Evolutionary conservation across 1,140 invertebrate genomes (phyloP).

Genomic region (Bombyx mandarina): DNA sequence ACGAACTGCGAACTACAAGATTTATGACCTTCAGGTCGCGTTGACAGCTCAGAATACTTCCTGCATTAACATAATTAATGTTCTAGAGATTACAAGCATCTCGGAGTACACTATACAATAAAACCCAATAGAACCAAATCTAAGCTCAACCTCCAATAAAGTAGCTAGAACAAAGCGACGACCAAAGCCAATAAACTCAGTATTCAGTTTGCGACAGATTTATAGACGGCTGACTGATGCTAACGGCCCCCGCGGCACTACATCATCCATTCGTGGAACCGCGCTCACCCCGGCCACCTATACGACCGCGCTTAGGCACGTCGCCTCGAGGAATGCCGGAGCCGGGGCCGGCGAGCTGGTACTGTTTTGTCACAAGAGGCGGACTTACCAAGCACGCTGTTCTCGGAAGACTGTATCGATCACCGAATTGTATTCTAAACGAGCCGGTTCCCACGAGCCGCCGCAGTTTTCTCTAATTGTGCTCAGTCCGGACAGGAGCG

Average conservation of each 20-base stretch:
- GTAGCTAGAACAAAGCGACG: slow-evolving; percentile 12
- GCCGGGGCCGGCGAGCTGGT: neutral
- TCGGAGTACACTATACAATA: neutral
- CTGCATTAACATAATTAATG: slow-evolving; percentile 4
- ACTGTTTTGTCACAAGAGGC: slow-evolving; percentile 1
- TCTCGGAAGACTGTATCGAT: slow-evolving; percentile 6
- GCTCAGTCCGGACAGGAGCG: slow-evolving; percentile 3
- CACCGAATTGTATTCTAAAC: slow-evolving; percentile 3
- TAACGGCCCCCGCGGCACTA: slow-evolving; percentile 18
- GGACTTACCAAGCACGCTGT: slow-evolving; percentile 14
- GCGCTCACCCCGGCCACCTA: neutral
- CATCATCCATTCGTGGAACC: slow-evolving; percentile 34
- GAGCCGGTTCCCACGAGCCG: slow-evolving; percentile 24
- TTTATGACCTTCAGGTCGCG: slow-evolving; percentile 7
- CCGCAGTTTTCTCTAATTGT: slow-evolving; percentile 10
- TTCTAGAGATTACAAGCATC: neutral
- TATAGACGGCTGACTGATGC: slow-evolving; percentile 28
- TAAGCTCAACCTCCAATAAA: slow-evolving; percentile 11
- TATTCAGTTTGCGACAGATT: slow-evolving; percentile 39
- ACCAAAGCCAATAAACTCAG: slow-evolving; percentile 28
- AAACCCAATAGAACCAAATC: slow-evolving; percentile 4
- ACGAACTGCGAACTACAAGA: too few relatives aligned
- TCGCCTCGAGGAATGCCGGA: neutral
- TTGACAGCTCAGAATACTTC: slow-evolving; percentile 1
- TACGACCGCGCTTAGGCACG: neutral